phyloP scores from a whole-genome alignment of 2,113 vertebrate genomes.

The Carassius auratus region DNA sequence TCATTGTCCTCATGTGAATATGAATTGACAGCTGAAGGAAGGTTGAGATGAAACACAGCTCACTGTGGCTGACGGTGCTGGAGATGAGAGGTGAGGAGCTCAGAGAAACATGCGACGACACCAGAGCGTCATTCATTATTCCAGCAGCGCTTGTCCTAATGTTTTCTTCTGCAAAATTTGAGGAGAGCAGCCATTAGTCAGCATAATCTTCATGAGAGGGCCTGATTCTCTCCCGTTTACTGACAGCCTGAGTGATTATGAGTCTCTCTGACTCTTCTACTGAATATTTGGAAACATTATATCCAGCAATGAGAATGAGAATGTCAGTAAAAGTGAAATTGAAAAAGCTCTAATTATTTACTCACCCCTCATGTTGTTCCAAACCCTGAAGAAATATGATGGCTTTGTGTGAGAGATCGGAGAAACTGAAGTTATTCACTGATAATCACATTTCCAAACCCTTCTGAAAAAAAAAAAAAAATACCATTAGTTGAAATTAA shows the following conservation, averaged over 20 bases:
- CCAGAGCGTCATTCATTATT: conserved; percentile 42
- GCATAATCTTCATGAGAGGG: conserved; percentile 43
- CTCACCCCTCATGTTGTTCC: not conserved
- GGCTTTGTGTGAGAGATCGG: not conserved
- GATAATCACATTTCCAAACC: not conserved
- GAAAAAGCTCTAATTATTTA: not conserved
- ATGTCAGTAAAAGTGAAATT: not conserved
- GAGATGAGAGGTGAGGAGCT: conserved; percentile 45
- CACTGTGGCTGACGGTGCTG: conserved; percentile 33
- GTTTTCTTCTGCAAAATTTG: conserved; percentile 12
- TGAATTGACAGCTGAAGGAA: conserved; percentile 43
- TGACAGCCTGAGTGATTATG: conserved; percentile 27
- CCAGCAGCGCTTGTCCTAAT: conserved; percentile 39
- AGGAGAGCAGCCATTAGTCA: conserved; percentile 47
- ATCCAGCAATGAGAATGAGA: not conserved
- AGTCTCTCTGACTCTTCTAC: not conserved
- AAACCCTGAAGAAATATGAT: not conserved
- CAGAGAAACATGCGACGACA: conserved; percentile 37
- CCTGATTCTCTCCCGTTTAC: conserved; percentile 6
- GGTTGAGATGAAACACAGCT: conserved; percentile 45
- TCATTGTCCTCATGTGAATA: conserved; percentile 32
- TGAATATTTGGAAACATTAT: conserved; percentile 2
- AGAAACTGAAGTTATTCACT: not conserved
- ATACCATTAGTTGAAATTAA: no score
- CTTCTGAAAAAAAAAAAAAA: no score